Evolutionary conservation across 2,113 vertebrate species (phyloP).

Genomic region (Smithornis capensis): DNA sequence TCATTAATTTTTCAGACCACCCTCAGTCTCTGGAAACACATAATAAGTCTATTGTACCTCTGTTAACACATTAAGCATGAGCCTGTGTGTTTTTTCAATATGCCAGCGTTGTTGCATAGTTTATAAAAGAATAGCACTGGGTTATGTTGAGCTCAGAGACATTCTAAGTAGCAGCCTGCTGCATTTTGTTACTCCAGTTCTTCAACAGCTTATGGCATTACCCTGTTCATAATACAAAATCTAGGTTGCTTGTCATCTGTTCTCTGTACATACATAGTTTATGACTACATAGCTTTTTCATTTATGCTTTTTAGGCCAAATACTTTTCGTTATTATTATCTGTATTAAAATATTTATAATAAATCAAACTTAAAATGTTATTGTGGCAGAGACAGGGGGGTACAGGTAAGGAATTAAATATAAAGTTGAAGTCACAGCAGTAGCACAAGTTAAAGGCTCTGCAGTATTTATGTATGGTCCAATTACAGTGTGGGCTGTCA

Average conservation of each 20-base stretch:
- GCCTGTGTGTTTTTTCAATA: constrained; percentile 64
- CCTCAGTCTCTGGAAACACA: constrained; percentile 73
- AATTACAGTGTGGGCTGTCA: constrained; percentile 1
- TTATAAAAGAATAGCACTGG: constrained; percentile 66
- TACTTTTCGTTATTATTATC: constrained; percentile 72
- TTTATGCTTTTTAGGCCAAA: constrained; percentile 70
- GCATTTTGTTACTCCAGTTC: constrained; percentile 34
- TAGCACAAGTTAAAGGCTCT: constrained; percentile 13
- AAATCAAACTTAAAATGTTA: constrained; percentile 67
- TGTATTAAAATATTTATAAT: constrained; percentile 74
- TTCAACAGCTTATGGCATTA: constrained; percentile 55
- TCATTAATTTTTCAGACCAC: constrained; percentile 82
- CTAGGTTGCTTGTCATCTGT: constrained; percentile 43
- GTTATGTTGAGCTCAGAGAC: constrained; percentile 34
- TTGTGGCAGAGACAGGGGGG: constrained; percentile 34
- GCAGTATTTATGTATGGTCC: constrained; percentile 1
- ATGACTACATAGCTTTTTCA: constrained; percentile 64
- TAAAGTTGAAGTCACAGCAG: constrained; percentile 29
- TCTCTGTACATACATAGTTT: constrained; percentile 52
- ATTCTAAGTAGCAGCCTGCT: constrained; percentile 22
- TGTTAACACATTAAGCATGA: constrained; percentile 60
- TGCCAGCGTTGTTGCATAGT: constrained; percentile 63
- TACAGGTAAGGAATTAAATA: constrained; percentile 56
- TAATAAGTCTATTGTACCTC: constrained; percentile 64
- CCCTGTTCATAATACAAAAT: constrained; percentile 25